phyloP scores from a whole-genome alignment of 1,140 invertebrate species.

The Drosophila kohkoa region DNA sequence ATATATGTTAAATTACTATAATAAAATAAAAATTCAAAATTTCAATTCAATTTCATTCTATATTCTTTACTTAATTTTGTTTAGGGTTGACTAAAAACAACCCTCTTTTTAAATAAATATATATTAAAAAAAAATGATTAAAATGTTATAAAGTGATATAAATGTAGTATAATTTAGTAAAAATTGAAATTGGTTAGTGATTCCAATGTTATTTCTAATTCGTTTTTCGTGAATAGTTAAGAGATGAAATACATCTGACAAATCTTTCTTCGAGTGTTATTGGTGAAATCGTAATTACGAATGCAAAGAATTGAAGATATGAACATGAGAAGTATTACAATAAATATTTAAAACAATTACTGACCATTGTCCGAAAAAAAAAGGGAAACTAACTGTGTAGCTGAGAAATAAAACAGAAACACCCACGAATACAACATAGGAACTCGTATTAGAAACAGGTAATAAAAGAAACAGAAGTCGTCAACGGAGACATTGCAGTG shows the following conservation, averaged over 20 bases:
- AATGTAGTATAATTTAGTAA: no score
- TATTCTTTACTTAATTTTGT: no score
- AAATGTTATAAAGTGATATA: no score
- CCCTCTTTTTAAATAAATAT: no score
- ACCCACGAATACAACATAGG: not conserved
- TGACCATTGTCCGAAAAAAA: constrained; percentile 55
- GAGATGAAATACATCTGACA: not conserved
- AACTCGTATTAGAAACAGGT: not conserved
- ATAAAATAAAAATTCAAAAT: no score
- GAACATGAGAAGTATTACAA: constrained; percentile 39
- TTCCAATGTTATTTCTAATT: not conserved
- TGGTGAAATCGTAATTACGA: constrained; percentile 33
- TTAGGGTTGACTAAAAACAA: no score
- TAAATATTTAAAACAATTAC: constrained; percentile 54
- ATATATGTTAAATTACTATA: no score
- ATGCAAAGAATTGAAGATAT: constrained; percentile 4
- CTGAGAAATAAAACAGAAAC: constrained; percentile 29
- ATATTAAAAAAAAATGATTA: no score
- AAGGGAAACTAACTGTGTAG: constrained; percentile 38
- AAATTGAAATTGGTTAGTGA: no score
- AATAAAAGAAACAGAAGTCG: constrained; percentile 46
- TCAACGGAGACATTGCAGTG: constrained; percentile 46
- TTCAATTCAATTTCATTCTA: no score
- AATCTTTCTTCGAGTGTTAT: constrained; percentile 12
- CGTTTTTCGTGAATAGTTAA: not conserved